These are phyloP conservation scores for Lepilemur septentrionalis DNA, from an alignment of 2,797 vertebrate species.

Conservation along the genomic window DNA sequence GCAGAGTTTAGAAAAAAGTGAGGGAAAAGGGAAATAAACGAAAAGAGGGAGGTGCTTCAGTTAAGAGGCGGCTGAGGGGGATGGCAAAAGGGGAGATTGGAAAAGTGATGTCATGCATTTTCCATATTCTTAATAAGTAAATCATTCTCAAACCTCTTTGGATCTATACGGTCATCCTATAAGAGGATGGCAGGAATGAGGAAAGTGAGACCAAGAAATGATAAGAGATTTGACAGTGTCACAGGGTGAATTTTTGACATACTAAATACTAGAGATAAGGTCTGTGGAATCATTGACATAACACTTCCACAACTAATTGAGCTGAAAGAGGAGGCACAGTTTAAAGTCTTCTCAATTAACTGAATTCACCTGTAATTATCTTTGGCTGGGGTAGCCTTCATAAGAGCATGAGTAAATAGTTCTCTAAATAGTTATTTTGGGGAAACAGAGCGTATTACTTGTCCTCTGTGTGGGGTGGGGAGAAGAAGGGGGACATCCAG, in stretches of 20 bases:
- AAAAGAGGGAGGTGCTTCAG: background rate
- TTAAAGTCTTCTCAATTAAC: background rate
- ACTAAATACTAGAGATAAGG: background rate
- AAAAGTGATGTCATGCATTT: background rate
- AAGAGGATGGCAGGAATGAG: background rate
- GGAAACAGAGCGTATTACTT: background rate
- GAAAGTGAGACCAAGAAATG: background rate
- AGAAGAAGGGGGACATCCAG: background rate
- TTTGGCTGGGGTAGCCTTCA: background rate
- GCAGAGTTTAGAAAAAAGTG: background rate
- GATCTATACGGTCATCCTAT: background rate
- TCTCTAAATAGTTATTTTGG: too few species aligned
- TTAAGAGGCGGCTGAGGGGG: background rate
- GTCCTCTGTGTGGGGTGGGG: background rate
- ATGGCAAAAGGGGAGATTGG: background rate
- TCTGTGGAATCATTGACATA: background rate
- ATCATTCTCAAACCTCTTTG: background rate
- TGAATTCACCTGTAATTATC: background rate
- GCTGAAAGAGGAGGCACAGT: background rate
- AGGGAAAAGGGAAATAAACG: background rate
- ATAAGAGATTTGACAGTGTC: background rate
- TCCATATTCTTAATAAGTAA: background rate
- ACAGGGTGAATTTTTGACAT: background rate
- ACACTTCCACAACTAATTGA: background rate
- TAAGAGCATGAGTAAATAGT: background rate